These are phyloP conservation scores for Microcebus jonahi DNA, from an alignment of 2,113 vertebrate species.

Conservation along the genomic window DNA sequence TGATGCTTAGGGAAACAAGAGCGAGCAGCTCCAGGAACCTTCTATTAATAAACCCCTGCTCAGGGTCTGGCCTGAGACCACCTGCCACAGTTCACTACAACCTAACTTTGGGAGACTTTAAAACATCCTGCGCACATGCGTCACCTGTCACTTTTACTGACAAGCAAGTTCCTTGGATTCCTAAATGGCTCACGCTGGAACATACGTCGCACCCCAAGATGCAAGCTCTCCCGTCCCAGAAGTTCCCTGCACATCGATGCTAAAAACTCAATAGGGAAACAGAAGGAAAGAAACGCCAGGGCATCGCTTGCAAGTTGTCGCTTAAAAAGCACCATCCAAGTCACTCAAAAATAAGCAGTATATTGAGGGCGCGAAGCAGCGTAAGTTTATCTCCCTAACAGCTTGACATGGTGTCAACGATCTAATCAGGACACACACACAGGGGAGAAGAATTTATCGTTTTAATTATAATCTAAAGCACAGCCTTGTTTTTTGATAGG, in stretches of 20 bases:
- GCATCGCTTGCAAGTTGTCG: conserved; percentile 6
- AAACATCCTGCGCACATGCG: accelerated
- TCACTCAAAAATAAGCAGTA: neutral
- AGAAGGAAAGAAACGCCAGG: neutral
- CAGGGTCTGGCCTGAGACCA: neutral
- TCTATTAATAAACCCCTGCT: too few relatives aligned
- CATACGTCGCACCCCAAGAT: neutral
- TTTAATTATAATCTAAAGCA: conserved; percentile 78
- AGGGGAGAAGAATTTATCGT: conserved; percentile 71
- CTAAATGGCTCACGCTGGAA: neutral
- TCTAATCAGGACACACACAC: conserved; percentile 51
- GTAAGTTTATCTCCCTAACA: conserved; percentile 62
- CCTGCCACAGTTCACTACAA: neutral
- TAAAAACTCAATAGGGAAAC: neutral
- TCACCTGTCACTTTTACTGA: neutral
- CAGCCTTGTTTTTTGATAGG: conserved; percentile 64
- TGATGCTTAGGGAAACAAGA: neutral
- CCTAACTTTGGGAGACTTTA: neutral
- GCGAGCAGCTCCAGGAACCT: neutral
- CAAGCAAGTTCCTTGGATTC: neutral
- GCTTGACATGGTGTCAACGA: conserved; percentile 72
- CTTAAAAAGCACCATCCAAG: neutral
- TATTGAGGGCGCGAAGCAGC: neutral
- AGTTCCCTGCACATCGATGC: neutral
- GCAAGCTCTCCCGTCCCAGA: neutral